Evolutionary conservation across 2,888 invertebrate species (phyloP), one percentile per base, ranked within the genome.

Genomic region (Venustoraphidia nigricollis): DNA sequence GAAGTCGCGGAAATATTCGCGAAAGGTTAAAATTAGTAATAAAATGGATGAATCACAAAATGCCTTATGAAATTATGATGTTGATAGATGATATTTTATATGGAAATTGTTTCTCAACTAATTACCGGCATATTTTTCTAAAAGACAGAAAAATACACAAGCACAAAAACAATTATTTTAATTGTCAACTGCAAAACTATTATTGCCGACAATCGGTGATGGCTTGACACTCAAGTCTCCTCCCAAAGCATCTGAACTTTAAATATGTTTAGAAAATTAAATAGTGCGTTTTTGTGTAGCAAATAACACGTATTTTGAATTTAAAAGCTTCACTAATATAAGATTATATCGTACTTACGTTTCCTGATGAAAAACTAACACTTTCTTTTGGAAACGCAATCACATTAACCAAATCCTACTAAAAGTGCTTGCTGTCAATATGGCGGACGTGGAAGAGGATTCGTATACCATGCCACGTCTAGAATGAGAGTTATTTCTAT

Each of bases 401-500:
- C 75, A 77, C 76, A 79, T 76, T 74, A 72, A 77, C 74, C 70
- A 72, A 73, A 76, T 73, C 75, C 77, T 76, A 73, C 73, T 65
- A 68, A 69, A 77, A 76, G 74, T 77, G 76, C 72, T 77, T 79
- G 77, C 76, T 80, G 81, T 81, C 81, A 83, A 83, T 81, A 83
- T 83, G 83, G 83, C 83, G 81, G 81, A 80, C 77, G 79, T 78
- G 77, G 77, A 81, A 77, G 75, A 77, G 75, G 70, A 75, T 70
- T 78, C 76, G 76, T 76, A 75, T 77, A 74, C 75, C 66, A 73
- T 83, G 83, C 83, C 83, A 83, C 83, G 83, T 83, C 83, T 79
- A 73, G 80, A 55, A 55, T 56, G 34, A 14, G 55, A 55, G 55
- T 52, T 51, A 64, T 27, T 27, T 6, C 27, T 27, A 27, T 63